Evolutionary conservation across 2,797 vertebrate genomes (phyloP).

Genomic region (Podarcis siculus): DNA sequence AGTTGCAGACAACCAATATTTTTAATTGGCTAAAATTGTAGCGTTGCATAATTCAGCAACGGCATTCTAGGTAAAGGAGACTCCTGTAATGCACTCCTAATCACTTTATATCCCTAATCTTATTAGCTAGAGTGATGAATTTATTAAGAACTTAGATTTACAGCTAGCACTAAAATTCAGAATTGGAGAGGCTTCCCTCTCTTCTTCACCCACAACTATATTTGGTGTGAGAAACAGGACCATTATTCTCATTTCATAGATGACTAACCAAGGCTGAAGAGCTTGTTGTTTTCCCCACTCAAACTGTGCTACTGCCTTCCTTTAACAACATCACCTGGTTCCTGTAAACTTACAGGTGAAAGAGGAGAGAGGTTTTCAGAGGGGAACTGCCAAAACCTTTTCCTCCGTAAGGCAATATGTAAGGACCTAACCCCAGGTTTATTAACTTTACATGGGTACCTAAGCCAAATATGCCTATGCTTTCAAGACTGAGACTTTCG

Average conservation of each 20-base stretch:
- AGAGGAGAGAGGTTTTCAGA: neutral
- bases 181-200: neutral
- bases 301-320: neutral
- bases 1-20: neutral
- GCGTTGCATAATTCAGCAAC: neutral
- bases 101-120: slow-evolving; percentile 4
- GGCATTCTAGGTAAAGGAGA: neutral
- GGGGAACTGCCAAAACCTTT: neutral
- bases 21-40: neutral
- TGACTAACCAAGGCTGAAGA: neutral
- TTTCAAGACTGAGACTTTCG: neutral
- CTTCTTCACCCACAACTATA: neutral
- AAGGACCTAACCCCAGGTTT: neutral
- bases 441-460: neutral
- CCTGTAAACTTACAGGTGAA: neutral
- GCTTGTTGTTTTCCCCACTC: too few species aligned
- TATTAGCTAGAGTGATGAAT: slow-evolving; percentile 1
- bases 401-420: neutral
- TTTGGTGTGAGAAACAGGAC: neutral
- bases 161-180: neutral
- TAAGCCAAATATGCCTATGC: neutral
- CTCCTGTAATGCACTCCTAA: neutral
- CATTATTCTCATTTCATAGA: neutral
- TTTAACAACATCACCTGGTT: neutral
- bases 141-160: neutral